phyloP scores from a whole-genome alignment of 2,888 invertebrate genomes.

The Xiphydria camelus region DNA sequence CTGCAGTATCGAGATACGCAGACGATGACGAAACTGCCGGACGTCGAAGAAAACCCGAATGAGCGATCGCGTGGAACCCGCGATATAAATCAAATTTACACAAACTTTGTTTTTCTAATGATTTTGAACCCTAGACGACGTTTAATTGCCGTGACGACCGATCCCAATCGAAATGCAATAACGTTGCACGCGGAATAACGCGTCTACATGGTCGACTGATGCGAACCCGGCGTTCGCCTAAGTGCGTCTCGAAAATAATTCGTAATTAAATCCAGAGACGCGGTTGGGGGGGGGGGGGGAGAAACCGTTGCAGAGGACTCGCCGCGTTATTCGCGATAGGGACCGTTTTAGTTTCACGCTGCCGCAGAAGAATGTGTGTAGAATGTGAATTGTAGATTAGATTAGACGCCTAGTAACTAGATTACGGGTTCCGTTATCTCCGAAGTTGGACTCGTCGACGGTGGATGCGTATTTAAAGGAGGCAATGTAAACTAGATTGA shows the following conservation, averaged over 20 bases:
- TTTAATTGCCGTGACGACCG: constrained; percentile 9
- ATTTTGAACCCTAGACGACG: not conserved
- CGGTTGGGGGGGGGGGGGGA: constrained; percentile 9
- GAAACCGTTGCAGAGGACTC: no score
- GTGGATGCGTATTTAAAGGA: constrained; percentile 39
- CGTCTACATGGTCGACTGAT: no score
- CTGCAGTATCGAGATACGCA: no score
- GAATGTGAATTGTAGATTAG: constrained; percentile 52
- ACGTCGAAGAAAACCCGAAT: no score
- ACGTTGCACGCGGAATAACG: no score
- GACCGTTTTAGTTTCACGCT: no score
- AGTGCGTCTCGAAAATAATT: constrained; percentile 20
- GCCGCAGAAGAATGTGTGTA: no score
- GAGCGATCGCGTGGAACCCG: constrained; percentile 7
- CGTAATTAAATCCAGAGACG: constrained; percentile 32
- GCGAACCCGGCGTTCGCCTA: no score
- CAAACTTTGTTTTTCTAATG: constrained; percentile 2
- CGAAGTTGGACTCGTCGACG: constrained; percentile 51
- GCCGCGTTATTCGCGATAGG: no score
- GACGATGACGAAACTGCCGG: no score
- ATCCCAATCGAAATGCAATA: no score
- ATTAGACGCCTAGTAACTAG: constrained; percentile 58
- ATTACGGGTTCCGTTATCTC: constrained; percentile 53
- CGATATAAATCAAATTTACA: constrained; percentile 6
- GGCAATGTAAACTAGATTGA: no score